These are phyloP conservation scores for Cyanoliseus patagonus DNA, from an alignment of 2,113 vertebrate species.

Conservation along the genomic window DNA sequence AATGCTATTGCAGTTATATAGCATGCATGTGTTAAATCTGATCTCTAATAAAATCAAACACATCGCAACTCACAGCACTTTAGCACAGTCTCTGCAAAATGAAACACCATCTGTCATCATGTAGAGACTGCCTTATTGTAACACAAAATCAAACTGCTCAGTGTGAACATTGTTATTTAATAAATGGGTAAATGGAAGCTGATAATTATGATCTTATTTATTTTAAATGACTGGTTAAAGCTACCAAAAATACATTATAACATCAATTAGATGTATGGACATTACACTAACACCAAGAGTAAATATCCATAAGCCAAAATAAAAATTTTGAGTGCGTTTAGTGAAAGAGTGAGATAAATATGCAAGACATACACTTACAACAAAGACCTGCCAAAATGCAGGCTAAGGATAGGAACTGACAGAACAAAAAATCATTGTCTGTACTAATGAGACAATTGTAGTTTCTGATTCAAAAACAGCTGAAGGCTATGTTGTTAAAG, in stretches of 20 bases:
- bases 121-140: conserved; percentile 90
- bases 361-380: background rate
- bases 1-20: conserved; percentile 94
- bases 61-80: conserved; percentile 94
- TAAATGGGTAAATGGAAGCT: conserved; percentile 83
- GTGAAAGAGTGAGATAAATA: conserved; percentile 53
- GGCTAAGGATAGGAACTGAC: conserved; percentile 3
- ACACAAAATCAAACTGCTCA: conserved; percentile 84
- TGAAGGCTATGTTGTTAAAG: background rate
- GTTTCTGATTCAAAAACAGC: conserved; percentile 9
- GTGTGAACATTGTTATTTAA: conserved; percentile 81
- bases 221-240: conserved; percentile 82
- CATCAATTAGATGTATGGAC: conserved; percentile 76
- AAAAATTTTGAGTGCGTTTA: conserved; percentile 57
- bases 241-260: conserved; percentile 72
- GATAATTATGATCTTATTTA: conserved; percentile 85
- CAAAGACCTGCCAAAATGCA: conserved; percentile 37
- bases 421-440: conserved; percentile 33
- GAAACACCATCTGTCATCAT: conserved; percentile 94
- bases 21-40: conserved; percentile 98
- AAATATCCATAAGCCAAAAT: conserved; percentile 60
- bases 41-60: conserved; percentile 99
- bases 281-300: conserved; percentile 33
- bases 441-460: background rate
- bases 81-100: conserved; percentile 90